phyloP scores from a whole-genome alignment of 2,113 vertebrate species.

The Camelus bactrianus region DNA sequence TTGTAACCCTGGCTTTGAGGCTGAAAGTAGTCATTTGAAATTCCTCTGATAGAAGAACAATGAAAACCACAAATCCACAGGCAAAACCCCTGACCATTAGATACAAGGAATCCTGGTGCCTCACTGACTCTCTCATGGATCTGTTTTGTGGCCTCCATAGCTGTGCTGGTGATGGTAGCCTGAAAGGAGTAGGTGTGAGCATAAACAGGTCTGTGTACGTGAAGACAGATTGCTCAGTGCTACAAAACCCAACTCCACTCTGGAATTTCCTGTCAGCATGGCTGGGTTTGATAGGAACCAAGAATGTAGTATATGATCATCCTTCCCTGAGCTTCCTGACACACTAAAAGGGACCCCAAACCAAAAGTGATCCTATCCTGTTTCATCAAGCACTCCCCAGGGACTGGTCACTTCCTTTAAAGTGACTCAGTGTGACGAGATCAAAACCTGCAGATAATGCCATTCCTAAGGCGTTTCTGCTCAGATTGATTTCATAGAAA shows the following conservation, averaged over 20 bases:
- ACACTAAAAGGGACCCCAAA: neutral
- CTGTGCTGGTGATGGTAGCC: neutral
- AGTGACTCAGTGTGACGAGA: slow-evolving; percentile 44
- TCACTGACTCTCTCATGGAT: neutral
- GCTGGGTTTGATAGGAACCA: neutral
- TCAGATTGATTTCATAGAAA: neutral
- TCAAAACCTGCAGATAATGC: neutral
- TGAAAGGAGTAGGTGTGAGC: neutral
- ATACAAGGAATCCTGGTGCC: neutral
- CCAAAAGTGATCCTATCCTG: slow-evolving; percentile 18
- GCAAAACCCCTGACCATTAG: no score
- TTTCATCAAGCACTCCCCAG: slow-evolving; percentile 24
- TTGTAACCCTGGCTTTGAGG: neutral
- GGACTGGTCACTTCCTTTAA: slow-evolving; percentile 50
- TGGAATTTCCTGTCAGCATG: neutral
- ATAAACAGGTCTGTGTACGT: neutral
- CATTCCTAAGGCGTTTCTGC: neutral
- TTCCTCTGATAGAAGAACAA: neutral
- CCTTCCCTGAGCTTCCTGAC: slow-evolving; percentile 46
- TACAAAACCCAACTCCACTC: neutral
- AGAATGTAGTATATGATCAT: neutral
- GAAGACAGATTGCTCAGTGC: neutral
- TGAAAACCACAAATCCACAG: neutral
- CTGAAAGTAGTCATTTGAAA: neutral
- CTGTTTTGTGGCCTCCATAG: neutral